A percentile compares a stretch with the other conserved stretches of the same genome.
phyloP scores from a whole-genome alignment of 1,140 invertebrate species.

The Bathynomus jamesi region DNA sequence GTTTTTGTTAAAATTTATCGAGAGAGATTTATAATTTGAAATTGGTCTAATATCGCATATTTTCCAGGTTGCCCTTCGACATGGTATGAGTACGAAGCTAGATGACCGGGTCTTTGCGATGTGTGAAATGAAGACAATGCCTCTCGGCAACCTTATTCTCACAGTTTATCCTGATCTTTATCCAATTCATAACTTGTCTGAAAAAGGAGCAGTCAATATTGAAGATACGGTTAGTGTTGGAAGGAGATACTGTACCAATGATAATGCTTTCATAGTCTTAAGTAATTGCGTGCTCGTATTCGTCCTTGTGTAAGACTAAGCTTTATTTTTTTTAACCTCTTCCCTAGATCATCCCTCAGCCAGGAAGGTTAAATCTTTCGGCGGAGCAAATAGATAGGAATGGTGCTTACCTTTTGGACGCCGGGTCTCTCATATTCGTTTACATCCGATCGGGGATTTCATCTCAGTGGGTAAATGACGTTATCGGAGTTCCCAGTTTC shows the following conservation, averaged over 20 bases:
- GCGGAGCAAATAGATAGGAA: constrained; percentile 68
- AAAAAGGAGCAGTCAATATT: constrained; percentile 46
- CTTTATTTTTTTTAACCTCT: too few species aligned
- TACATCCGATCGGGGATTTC: constrained; percentile 77
- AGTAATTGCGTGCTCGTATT: background rate
- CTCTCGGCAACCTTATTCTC: constrained; percentile 64
- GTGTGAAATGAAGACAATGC: constrained; percentile 86
- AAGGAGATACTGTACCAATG: constrained; percentile 19
- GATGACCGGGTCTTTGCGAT: constrained; percentile 90
- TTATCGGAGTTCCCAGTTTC: constrained; percentile 47
- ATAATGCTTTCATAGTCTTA: background rate
- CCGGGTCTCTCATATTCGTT: constrained; percentile 71
- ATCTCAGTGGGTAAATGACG: constrained; percentile 62
- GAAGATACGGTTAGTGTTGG: constrained; percentile 41
- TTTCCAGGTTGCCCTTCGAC: constrained; percentile 70
- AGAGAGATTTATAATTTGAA: too few species aligned
- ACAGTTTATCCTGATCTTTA: constrained; percentile 86
- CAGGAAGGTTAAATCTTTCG: constrained; percentile 53
- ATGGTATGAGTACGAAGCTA: constrained; percentile 72
- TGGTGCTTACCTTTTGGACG: constrained; percentile 87
- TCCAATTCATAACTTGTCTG: constrained; percentile 68
- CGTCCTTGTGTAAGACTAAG: background rate
- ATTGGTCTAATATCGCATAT: constrained; percentile 31
- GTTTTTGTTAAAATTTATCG: too few species aligned
- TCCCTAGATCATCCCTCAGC: constrained; percentile 42